Conservation (phyloP, 2,888 invertebrate genomes). For the Athalia circularis region DNA sequence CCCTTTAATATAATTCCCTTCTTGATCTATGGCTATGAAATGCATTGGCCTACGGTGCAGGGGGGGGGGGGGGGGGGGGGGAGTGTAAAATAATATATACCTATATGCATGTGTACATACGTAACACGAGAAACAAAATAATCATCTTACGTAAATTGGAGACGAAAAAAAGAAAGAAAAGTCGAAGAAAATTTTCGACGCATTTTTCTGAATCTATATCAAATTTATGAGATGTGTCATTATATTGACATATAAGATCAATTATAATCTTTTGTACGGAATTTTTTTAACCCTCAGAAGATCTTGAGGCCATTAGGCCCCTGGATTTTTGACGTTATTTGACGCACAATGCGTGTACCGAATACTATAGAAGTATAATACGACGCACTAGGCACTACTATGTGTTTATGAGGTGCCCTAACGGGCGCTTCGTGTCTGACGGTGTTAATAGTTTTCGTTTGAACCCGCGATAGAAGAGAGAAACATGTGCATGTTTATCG, state of each 20-base stretch:
- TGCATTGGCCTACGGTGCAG: background rate
- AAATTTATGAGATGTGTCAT: no score
- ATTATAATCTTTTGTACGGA: no score
- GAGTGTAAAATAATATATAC: slow-evolving; percentile 19
- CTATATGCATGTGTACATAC: background rate
- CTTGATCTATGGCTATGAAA: slow-evolving; percentile 38
- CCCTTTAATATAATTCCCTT: slow-evolving; percentile 48
- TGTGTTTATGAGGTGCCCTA: slow-evolving; percentile 47
- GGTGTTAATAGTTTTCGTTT: slow-evolving; percentile 64
- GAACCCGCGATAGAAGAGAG: slow-evolving; percentile 61
- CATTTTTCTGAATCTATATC: no score
- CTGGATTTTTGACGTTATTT: no score
- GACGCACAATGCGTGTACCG: background rate
- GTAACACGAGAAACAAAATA: background rate
- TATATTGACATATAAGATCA: no score
- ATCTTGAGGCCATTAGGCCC: no score
- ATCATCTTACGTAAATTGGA: no score
- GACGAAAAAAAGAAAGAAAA: no score
- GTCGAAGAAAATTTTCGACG: no score
- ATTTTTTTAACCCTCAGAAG: no score
- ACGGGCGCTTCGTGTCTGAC: slow-evolving; percentile 36
- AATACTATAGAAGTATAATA: background rate
- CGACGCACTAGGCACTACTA: background rate
- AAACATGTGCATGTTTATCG: slow-evolving; percentile 72
- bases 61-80: background rate